These are phyloP conservation scores for Drosophila leonis DNA, from an alignment of 2,888 invertebrate species.

Conservation along the genomic window DNA sequence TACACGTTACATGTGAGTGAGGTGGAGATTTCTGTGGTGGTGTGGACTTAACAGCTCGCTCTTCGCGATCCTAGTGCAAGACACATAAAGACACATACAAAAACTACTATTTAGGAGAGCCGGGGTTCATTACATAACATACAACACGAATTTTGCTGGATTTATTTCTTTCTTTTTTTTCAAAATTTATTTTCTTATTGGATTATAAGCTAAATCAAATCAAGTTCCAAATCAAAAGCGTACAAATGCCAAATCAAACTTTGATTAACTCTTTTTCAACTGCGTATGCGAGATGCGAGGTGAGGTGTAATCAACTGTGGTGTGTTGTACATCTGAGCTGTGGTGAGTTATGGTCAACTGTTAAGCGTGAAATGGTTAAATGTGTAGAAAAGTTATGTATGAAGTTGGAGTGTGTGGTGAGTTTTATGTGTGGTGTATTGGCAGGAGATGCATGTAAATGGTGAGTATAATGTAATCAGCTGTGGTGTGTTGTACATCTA, in stretches of 20 bases:
- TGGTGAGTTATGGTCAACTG: neutral
- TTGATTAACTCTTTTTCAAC: slow-evolving; percentile 12
- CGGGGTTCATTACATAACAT: slow-evolving; percentile 77
- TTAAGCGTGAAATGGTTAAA: neutral
- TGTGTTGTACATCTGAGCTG: neutral
- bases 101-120: slow-evolving; percentile 85
- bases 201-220: slow-evolving; percentile 55
- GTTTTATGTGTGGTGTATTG: neutral
- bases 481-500: neutral
- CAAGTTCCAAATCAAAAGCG: slow-evolving; percentile 16
- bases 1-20: slow-evolving; percentile 88
- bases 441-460: neutral
- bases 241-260: slow-evolving; percentile 21
- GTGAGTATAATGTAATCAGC: neutral
- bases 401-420: neutral
- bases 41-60: slow-evolving; percentile 85
- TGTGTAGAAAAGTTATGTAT: neutral
- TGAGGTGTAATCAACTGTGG: slow-evolving; percentile 8
- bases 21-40: slow-evolving; percentile 86
- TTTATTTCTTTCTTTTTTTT: neutral
- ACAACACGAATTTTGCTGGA: slow-evolving; percentile 74
- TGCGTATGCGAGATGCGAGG: slow-evolving; percentile 26
- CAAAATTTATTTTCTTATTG: neutral
- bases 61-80: slow-evolving; percentile 87
- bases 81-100: slow-evolving; percentile 85